These are phyloP conservation scores for Sebastes baramenuke DNA, from an alignment of 2,797 vertebrate species.

Conservation along the genomic window DNA sequence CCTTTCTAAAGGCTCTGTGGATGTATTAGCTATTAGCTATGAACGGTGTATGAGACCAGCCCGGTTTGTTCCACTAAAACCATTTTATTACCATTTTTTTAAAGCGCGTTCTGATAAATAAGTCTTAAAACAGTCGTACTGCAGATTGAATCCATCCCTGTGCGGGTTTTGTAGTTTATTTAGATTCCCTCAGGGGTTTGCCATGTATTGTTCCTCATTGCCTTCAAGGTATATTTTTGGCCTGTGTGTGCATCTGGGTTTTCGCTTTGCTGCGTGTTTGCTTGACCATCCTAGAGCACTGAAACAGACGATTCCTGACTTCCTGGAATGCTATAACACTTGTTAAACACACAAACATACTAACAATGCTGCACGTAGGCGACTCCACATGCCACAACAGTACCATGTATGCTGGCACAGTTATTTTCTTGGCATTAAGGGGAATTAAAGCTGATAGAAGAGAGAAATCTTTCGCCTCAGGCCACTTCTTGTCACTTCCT, in stretches of 20 bases:
- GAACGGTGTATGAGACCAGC: background rate
- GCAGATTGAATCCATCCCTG: background rate
- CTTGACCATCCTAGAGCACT: conserved; percentile 48
- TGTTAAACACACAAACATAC: conserved; percentile 64
- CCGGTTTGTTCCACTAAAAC: background rate
- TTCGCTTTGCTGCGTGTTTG: conserved; percentile 60
- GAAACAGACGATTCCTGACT: conserved; percentile 70
- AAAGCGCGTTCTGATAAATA: background rate
- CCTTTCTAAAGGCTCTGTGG: too few relatives aligned
- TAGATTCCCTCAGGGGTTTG: conserved; percentile 45
- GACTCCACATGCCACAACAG: conserved; percentile 3
- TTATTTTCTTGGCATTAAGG: conserved; percentile 33
- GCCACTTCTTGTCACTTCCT: conserved; percentile 26
- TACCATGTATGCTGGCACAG: conserved; percentile 6
- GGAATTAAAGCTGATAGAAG: conserved; percentile 26
- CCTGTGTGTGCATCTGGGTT: conserved; percentile 56
- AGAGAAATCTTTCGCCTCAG: conserved; percentile 2
- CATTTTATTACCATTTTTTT: background rate
- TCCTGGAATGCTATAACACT: conserved; percentile 69
- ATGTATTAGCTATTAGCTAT: too few relatives aligned
- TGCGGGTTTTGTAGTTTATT: conserved; percentile 45
- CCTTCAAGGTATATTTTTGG: conserved; percentile 75
- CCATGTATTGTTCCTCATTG: conserved; percentile 68
- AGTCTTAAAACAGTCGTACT: background rate
- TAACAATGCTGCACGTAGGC: conserved; percentile 39